These are phyloP conservation scores for Plecturocebus donacophilus DNA, from an alignment of 2,113 vertebrate genomes.

Conservation along the genomic window DNA sequence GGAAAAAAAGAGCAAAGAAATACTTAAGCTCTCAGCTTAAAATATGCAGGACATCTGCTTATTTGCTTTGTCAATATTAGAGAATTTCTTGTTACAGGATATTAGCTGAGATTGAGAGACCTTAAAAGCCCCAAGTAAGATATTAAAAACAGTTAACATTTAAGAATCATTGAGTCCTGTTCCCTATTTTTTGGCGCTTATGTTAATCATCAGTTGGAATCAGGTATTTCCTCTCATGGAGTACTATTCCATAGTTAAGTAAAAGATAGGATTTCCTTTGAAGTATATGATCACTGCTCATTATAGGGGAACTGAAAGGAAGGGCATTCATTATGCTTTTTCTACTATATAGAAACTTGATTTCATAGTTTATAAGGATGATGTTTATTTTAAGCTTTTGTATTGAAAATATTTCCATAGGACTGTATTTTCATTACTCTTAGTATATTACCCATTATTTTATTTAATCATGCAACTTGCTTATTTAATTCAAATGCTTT, in stretches of 20 bases:
- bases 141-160: conserved; percentile 57
- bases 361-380: conserved; percentile 8
- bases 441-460: conserved; percentile 31
- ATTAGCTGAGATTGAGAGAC: conserved; percentile 14
- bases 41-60: conserved; percentile 15
- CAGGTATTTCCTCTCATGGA: conserved; percentile 52
- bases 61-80: conserved; percentile 65
- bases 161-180: conserved; percentile 45
- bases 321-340: conserved; percentile 8
- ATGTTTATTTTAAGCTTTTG: conserved; percentile 54
- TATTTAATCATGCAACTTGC: conserved; percentile 21
- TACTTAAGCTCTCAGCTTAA: background rate
- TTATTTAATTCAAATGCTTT: conserved; percentile 25
- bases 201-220: conserved; percentile 54
- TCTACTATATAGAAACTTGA: conserved; percentile 22
- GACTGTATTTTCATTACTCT: background rate
- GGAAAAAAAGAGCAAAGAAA: background rate
- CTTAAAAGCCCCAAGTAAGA: conserved; percentile 44
- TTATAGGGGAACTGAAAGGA: conserved; percentile 54
- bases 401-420: conserved; percentile 11
- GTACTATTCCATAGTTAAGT: conserved; percentile 35
- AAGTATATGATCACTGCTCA: conserved; percentile 53
- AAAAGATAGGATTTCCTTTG: conserved; percentile 70
- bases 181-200: conserved; percentile 56
- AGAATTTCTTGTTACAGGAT: conserved; percentile 46